Percentiles rank a stretch among this genome's conserved stretches.
phyloP scores from a whole-genome alignment of 2,797 vertebrate genomes.

The Percopsis omiscomaycus region DNA sequence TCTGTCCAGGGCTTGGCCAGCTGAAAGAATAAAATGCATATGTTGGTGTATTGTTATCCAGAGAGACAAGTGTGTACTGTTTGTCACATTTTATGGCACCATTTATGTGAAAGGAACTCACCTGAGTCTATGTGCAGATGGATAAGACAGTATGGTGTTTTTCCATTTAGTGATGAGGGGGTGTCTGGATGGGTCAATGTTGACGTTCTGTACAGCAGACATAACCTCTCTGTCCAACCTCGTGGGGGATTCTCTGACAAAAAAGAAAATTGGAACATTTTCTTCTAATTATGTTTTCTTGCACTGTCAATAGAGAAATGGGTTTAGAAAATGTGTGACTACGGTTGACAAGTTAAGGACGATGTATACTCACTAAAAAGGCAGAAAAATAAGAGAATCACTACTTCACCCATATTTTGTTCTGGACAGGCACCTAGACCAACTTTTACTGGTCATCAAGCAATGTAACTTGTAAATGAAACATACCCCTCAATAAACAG shows the following conservation, averaged over 20 bases:
- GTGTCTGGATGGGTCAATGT: slow-evolving; percentile 70
- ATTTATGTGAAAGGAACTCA: slow-evolving; percentile 36
- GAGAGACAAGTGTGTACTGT: not conserved
- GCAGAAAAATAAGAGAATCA: too few relatives aligned
- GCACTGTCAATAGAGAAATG: too few relatives aligned
- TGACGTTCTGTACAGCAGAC: slow-evolving; percentile 65
- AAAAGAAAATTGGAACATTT: not conserved
- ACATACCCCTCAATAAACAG: slow-evolving; percentile 80
- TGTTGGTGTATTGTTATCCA: not conserved
- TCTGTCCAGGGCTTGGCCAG: slow-evolving; percentile 75
- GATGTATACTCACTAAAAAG: too few relatives aligned
- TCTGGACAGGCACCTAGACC: not conserved
- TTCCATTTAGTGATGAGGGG: slow-evolving; percentile 75
- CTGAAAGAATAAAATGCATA: slow-evolving; percentile 52
- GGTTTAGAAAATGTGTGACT: too few relatives aligned
- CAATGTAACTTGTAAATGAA: slow-evolving; percentile 17
- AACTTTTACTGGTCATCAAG: not conserved
- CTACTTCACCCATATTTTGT: too few relatives aligned
- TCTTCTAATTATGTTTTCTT: too few relatives aligned
- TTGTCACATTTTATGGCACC: not conserved
- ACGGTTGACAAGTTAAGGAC: too few relatives aligned
- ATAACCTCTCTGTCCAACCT: slow-evolving; percentile 83
- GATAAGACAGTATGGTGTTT: slow-evolving; percentile 57
- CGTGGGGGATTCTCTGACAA: slow-evolving; percentile 75
- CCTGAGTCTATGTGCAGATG: slow-evolving; percentile 77